Conservation (phyloP, 2,888 invertebrate species). For the Sthenelais limicola region DNA sequence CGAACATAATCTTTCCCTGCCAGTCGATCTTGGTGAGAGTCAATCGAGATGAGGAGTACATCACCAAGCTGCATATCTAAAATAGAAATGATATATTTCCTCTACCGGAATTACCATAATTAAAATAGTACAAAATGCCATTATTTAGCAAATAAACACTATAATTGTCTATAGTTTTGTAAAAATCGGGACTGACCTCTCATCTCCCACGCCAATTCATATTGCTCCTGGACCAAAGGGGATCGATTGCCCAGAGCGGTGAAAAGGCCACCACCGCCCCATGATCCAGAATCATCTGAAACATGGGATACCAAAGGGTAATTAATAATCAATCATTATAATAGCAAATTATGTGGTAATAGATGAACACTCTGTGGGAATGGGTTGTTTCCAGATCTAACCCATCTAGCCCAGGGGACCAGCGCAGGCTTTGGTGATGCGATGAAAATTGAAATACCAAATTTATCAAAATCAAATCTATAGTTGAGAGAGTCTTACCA, state of each 20-base stretch:
- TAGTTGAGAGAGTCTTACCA: constrained; percentile 57
- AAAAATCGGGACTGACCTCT: constrained; percentile 58
- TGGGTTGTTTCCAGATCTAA: no score
- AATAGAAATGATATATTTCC: constrained; percentile 32
- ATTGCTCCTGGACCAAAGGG: constrained; percentile 61
- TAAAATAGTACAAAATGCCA: background rate
- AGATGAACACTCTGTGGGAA: no score
- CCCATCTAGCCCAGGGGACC: no score
- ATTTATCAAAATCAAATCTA: background rate
- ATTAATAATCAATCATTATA: no score
- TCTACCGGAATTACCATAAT: background rate
- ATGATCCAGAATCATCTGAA: constrained; percentile 71
- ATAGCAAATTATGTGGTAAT: no score
- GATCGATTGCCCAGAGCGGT: constrained; percentile 66
- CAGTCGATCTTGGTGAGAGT: constrained; percentile 56
- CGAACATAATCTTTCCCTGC: no score
- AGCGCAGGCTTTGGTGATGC: no score
- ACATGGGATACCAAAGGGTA: constrained; percentile 10
- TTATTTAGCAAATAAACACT: background rate
- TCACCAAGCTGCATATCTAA: constrained; percentile 67
- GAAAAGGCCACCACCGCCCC: constrained; percentile 73
- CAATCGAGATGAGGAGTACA: constrained; percentile 68
- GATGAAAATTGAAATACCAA: no score
- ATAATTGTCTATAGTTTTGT: no score
- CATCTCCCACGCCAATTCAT: constrained; percentile 70